phyloP scores from a whole-genome alignment of 2,797 vertebrate genomes.

The Fistularia commersonii region DNA sequence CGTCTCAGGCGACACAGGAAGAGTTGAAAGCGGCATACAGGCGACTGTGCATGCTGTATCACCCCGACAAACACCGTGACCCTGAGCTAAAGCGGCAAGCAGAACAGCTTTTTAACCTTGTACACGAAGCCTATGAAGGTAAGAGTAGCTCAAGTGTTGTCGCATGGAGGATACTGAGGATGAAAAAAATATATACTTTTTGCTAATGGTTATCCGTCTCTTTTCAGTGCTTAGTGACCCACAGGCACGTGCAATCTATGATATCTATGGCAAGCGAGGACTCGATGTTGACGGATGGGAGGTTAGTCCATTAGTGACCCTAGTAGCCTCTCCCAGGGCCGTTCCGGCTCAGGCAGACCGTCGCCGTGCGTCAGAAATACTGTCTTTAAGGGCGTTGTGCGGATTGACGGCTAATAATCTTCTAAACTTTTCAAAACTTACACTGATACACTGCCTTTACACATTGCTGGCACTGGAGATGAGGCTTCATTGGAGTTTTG shows the following conservation, averaged over 20 bases:
- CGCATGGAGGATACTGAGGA: too few species aligned
- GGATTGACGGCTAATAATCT: too few species aligned
- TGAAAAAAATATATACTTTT: not conserved
- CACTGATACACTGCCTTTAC: too few species aligned
- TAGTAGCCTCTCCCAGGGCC: not conserved
- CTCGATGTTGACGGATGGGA: constrained; percentile 99
- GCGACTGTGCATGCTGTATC: constrained; percentile 95
- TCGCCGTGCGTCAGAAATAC: not conserved
- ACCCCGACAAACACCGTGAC: constrained; percentile 97
- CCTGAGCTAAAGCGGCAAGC: constrained; percentile 93
- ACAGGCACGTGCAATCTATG: constrained; percentile 96
- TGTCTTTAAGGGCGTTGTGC: too few species aligned
- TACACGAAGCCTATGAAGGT: constrained; percentile 98
- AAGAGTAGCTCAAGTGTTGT: constrained; percentile 18
- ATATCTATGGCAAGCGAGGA: constrained; percentile 96
- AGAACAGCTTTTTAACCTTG: constrained; percentile 94
- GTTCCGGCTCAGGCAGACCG: too few species aligned
- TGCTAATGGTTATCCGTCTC: constrained; percentile 11
- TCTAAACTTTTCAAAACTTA: too few species aligned
- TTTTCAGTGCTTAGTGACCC: constrained; percentile 92
- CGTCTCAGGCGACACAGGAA: constrained; percentile 88
- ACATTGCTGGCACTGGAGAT: too few species aligned
- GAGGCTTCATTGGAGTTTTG: too few species aligned
- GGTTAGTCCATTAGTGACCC: constrained; percentile 72
- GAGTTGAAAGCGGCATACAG: constrained; percentile 95